Conservation (phyloP, 2,888 invertebrate species). For the Keiferia lycopersicella region DNA sequence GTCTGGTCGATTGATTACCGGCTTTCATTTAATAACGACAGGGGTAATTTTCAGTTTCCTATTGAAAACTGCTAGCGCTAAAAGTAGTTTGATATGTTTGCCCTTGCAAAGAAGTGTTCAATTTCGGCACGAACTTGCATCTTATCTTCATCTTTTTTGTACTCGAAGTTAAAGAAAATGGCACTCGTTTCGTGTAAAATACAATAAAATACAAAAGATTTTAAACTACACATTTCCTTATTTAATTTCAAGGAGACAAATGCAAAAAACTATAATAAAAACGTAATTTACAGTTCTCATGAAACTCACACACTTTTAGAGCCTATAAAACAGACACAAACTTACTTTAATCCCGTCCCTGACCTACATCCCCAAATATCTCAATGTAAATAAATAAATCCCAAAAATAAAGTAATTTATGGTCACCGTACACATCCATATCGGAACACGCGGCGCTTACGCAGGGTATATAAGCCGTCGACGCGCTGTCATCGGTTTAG, state of each 20-base stretch:
- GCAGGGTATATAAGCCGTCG: slow-evolving; percentile 55
- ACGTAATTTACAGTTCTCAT: neutral
- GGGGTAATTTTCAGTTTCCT: too few relatives aligned
- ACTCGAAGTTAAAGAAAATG: too few relatives aligned
- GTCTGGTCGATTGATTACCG: too few relatives aligned
- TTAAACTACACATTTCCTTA: too few relatives aligned
- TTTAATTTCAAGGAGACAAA: neutral
- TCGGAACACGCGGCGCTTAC: slow-evolving; percentile 56
- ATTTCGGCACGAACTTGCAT: too few relatives aligned
- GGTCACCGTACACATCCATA: slow-evolving; percentile 55
- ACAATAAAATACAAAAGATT: too few relatives aligned
- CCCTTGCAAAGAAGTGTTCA: too few relatives aligned
- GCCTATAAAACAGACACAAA: neutral
- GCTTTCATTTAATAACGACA: too few relatives aligned
- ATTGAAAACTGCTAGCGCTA: too few relatives aligned
- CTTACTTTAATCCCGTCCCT: slow-evolving; percentile 36
- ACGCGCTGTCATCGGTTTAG: slow-evolving; percentile 63
- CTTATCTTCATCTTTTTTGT: too few relatives aligned
- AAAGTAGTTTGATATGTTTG: too few relatives aligned
- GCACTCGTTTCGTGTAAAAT: too few relatives aligned
- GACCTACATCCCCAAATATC: slow-evolving; percentile 45
- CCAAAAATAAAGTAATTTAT: slow-evolving; percentile 31
- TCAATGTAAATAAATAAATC: slow-evolving; percentile 40
- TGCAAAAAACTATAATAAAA: neutral
- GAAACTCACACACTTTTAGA: neutral